Percentiles rank a stretch among this genome's conserved stretches.
phyloP scores from a whole-genome alignment of 1,140 invertebrate genomes.

The Bombus confusus region DNA sequence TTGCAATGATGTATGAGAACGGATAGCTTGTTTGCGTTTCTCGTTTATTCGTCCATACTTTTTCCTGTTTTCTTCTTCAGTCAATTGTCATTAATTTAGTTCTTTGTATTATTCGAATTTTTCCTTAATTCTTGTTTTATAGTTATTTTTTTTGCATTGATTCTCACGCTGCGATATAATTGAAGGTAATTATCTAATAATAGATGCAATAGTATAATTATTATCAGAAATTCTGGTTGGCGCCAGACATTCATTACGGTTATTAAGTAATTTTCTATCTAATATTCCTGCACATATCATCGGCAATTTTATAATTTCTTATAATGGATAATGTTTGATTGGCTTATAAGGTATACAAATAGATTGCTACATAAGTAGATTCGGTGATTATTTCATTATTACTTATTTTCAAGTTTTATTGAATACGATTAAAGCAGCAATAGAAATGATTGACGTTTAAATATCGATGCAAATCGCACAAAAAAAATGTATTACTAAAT shows the following conservation, averaged over 20 bases:
- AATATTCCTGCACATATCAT: neutral
- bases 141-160: neutral
- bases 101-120: neutral
- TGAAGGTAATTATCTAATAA: neutral
- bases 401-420: neutral
- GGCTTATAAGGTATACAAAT: neutral
- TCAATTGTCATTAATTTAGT: neutral
- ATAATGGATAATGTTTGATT: neutral
- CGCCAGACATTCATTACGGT: neutral
- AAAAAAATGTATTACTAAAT: too few species aligned
- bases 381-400: neutral
- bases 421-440: too few species aligned
- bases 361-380: neutral
- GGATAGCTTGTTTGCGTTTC: neutral
- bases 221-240: neutral
- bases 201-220: neutral
- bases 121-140: neutral
- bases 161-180: neutral
- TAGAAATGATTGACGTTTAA: too few species aligned
- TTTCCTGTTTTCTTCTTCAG: neutral
- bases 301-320: neutral
- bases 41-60: neutral
- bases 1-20: constrained; percentile 10
- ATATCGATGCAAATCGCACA: too few species aligned
- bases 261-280: neutral